Evolutionary conservation across 2,888 invertebrate species (phyloP).

Genomic region (Lasioglossum figueresi): DNA sequence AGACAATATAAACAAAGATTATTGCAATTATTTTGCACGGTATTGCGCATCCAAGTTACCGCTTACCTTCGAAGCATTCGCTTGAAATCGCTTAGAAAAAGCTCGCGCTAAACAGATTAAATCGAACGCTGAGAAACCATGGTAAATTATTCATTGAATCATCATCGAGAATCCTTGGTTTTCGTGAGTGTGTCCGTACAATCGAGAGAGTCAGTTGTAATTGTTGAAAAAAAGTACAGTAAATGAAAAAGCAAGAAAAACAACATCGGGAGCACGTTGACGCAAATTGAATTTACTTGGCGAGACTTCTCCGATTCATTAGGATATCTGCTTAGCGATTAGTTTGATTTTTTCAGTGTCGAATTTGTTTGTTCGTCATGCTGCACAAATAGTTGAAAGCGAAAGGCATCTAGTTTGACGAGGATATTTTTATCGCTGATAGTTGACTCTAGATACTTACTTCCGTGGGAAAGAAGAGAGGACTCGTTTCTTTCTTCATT

Average conservation of each 20-base stretch:
- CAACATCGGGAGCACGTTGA: conserved; percentile 32
- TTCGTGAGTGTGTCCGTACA: conserved; percentile 1
- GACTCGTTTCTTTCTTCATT: conserved; percentile 54
- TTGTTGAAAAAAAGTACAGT: neutral
- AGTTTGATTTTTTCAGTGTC: conserved; percentile 67
- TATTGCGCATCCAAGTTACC: conserved; percentile 50
- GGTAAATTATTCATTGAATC: conserved; percentile 14
- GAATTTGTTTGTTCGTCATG: conserved; percentile 68
- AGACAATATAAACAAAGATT: neutral
- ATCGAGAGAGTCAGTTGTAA: conserved; percentile 8
- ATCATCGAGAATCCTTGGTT: conserved; percentile 20
- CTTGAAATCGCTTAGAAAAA: conserved; percentile 56
- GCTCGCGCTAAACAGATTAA: conserved; percentile 54
- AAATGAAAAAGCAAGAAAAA: conserved; percentile 1
- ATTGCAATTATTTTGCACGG: conserved; percentile 46
- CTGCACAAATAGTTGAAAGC: conserved; percentile 68
- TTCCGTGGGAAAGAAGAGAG: conserved; percentile 21
- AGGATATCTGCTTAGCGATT: conserved; percentile 61
- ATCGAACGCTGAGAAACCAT: conserved; percentile 55
- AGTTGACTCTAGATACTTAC: conserved; percentile 62
- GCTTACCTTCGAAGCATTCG: conserved; percentile 57
- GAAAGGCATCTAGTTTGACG: conserved; percentile 60
- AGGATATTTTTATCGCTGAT: conserved; percentile 64
- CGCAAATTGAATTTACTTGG: conserved; percentile 26
- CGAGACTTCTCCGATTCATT: conserved; percentile 50